Percentiles rank a stretch among this genome's conserved stretches.
Conservation (phyloP, 2,113 vertebrate genomes). For the Datnioides undecimradiatus region DNA sequence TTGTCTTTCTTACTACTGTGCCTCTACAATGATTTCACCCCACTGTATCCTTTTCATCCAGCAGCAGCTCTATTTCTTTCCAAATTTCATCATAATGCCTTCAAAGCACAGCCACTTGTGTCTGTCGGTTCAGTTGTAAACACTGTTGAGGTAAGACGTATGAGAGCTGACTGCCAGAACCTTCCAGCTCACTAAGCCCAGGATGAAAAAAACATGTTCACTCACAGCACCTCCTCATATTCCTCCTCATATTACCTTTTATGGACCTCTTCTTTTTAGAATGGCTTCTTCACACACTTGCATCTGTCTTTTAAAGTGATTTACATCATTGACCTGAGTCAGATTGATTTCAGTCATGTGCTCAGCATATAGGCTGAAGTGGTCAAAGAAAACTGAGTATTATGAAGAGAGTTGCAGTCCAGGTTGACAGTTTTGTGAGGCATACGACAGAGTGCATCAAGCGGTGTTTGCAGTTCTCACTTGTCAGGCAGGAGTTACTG, state of each 20-base stretch:
- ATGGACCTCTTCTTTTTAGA: conserved; percentile 40
- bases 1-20: neutral
- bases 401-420: neutral
- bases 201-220: conserved; percentile 4
- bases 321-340: conserved; percentile 9
- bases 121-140: conserved; percentile 34
- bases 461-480: conserved; percentile 17
- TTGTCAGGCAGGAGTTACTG: neutral
- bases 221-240: conserved; percentile 23
- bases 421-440: neutral
- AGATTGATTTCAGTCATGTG: neutral
- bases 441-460: neutral
- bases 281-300: conserved; percentile 2
- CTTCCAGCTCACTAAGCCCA: conserved; percentile 31
- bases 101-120: conserved; percentile 16
- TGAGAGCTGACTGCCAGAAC: conserved; percentile 31
- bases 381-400: neutral
- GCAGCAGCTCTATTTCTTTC: neutral
- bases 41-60: neutral
- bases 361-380: neutral
- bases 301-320: conserved; percentile 31
- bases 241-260: conserved; percentile 51
- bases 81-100: neutral
- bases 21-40: neutral
- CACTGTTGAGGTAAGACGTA: conserved; percentile 27